Evolutionary conservation across 1,140 invertebrate species (phyloP).

Genomic region (Anastrepha obliqua): DNA sequence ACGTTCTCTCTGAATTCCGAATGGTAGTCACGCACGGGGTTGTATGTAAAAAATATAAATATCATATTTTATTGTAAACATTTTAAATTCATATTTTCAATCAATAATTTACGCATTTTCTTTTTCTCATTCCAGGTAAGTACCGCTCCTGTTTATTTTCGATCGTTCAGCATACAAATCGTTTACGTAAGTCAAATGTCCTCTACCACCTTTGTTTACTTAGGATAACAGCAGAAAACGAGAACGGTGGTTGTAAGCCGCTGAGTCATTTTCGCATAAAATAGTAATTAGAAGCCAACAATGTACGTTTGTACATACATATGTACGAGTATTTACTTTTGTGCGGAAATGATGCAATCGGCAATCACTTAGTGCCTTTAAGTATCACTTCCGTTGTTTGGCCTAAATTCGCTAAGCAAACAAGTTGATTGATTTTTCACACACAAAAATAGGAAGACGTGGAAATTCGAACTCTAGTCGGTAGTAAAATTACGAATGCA

Average conservation of each 20-base stretch:
- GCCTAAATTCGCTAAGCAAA: conserved; percentile 32
- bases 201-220: neutral
- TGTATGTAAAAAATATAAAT: neutral
- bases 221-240: neutral
- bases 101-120: conserved; percentile 3
- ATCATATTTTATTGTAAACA: no score
- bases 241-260: no score
- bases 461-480: neutral
- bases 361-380: conserved; percentile 40
- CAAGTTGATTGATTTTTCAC: conserved; percentile 25
- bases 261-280: conserved; percentile 40
- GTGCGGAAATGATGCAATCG: conserved; percentile 36
- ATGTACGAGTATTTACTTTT: neutral
- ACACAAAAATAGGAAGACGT: neutral
- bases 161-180: neutral
- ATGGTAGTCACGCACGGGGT: no score
- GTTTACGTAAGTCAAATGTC: conserved; percentile 29
- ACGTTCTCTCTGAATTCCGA: no score
- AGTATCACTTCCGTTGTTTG: conserved; percentile 41
- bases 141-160: neutral
- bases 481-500: neutral
- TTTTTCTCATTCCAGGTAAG: conserved; percentile 55
- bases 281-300: neutral
- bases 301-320: neutral
- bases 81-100: neutral